Evolutionary conservation across 2,888 invertebrate species (phyloP).

Genomic region (Drosophila gaucha): DNA sequence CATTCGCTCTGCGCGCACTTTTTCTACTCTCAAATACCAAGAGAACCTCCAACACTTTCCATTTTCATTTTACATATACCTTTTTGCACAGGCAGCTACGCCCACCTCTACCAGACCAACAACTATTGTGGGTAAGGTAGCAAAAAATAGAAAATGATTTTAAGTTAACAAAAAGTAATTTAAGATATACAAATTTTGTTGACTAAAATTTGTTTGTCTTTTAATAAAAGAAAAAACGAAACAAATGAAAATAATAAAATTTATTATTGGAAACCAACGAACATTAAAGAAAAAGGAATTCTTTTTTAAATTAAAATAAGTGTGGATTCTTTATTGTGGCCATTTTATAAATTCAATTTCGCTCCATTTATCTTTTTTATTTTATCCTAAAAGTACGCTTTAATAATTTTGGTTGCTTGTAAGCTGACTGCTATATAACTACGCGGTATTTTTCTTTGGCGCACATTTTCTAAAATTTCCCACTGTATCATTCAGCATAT

Average conservation of each 20-base stretch:
- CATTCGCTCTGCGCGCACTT: constrained; percentile 41
- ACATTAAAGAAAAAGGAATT: too few relatives aligned
- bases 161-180: too few relatives aligned
- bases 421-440: constrained; percentile 14
- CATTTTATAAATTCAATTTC: too few relatives aligned
- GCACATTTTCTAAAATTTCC: constrained; percentile 12
- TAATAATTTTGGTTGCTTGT: not conserved
- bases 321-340: too few relatives aligned
- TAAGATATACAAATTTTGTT: too few relatives aligned
- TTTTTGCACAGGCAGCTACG: too few relatives aligned
- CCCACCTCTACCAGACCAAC: too few relatives aligned
- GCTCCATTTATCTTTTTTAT: not conserved
- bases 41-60: constrained; percentile 36
- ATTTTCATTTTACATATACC: constrained; percentile 28
- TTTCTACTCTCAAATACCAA: constrained; percentile 26
- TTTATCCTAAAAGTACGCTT: constrained; percentile 24
- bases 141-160: not conserved
- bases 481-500: constrained; percentile 15
- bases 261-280: too few relatives aligned
- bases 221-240: too few relatives aligned
- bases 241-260: too few relatives aligned
- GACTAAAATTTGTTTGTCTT: too few relatives aligned
- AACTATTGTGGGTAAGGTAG: not conserved
- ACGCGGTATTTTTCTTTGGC: constrained; percentile 3
- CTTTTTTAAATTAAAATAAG: too few relatives aligned